Conservation (phyloP, 2,888 invertebrate genomes). For the Salpingus planirostris region DNA sequence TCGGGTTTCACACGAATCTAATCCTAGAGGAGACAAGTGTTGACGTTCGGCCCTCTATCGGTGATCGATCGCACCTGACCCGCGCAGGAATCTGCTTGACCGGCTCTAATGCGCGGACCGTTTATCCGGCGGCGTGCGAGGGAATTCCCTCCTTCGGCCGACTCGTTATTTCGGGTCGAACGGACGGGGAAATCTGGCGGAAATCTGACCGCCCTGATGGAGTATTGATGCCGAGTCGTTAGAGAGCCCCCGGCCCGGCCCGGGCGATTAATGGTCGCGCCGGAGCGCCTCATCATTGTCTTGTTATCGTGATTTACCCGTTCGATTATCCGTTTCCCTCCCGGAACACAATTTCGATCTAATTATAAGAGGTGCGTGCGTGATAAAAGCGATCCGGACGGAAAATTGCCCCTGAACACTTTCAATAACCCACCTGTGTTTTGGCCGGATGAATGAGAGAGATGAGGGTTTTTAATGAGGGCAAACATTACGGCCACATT, state of each 20-base stretch:
- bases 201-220: slow-evolving; percentile 9
- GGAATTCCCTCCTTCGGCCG: no score
- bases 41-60: no score
- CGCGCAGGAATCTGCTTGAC: no score
- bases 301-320: slow-evolving; percentile 30
- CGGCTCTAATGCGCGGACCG: no score
- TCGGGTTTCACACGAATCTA: no score
- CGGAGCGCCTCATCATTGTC: slow-evolving; percentile 28
- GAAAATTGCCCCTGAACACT: neutral
- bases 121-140: no score
- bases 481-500: slow-evolving; percentile 2
- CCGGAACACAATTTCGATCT: slow-evolving; percentile 16
- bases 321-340: slow-evolving; percentile 25
- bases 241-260: slow-evolving; percentile 11
- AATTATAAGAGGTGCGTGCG: slow-evolving; percentile 22
- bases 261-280: slow-evolving; percentile 25
- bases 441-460: no score
- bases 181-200: slow-evolving; percentile 8
- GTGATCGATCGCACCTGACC: no score
- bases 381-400: neutral
- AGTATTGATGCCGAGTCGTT: slow-evolving; percentile 21
- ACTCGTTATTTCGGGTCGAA: no score
- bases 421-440: neutral
- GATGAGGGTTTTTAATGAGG: no score
- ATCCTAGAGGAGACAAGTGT: no score